Evolutionary conservation across 2,888 invertebrate species (phyloP), one percentile per base, ranked within the genome.

Genomic region (Lithophane ornitopus): DNA sequence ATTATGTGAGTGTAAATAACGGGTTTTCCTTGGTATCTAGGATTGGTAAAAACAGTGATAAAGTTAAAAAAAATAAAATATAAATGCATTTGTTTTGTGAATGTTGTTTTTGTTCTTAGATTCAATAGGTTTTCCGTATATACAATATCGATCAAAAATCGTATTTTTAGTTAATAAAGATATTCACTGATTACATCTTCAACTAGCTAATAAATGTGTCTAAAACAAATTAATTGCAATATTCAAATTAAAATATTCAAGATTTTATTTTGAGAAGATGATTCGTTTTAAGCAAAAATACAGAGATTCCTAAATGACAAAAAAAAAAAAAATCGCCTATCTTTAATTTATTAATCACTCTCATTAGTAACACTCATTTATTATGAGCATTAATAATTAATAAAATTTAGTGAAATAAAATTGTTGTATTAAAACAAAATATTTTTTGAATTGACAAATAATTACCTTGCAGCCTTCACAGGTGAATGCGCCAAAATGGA

Each of bases 401-500:
- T 3, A 26, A 26, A 56, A 56, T n/a, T n/a, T 4, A 26, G 12
- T n/a, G 3, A n/a, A 54, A 12, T 56, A 14, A 26, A 14, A 26
- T 14, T 56, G 0, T 26, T 22, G 7, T 22, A 39, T 22, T 39
- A 14, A 7, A 8, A 34, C 34, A 34, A 4, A 34, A 6, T 6
- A 6, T 34, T 3, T 34, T 14, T 39, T 46, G 14, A 46, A 76
- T 44, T 0, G 34, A 34, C 6, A 2, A 19, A 0, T 62, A 66
- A 41, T 97, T 97, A 99, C 99, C 98, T 99, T 99, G 97, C 99
- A 99, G 88, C 99, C 99, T 96, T 99, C 98, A 94, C 99, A 99
- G 80, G 99, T 99, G 95, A 99, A 99, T 79, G 99, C 99, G 75
- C 99, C 99, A 94, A 99, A 99, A 95, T 99, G 99, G 96, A 98